phyloP scores from a whole-genome alignment of 37 sponge, comb jelly and placozoan species.

The Chondrilla cf. caribensis region DNA sequence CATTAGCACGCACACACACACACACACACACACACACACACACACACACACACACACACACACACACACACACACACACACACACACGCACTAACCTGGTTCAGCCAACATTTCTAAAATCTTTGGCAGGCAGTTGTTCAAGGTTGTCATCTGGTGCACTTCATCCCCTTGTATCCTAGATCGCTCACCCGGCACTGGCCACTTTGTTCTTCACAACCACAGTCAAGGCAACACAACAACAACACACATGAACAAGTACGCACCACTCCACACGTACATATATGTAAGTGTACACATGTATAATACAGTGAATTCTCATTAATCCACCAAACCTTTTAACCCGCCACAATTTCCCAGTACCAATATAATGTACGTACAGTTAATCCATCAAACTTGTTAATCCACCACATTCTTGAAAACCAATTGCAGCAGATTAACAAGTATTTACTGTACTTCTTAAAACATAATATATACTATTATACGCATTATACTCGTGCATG shows the following conservation, averaged over 20 bases:
- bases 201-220: neutral
- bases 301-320: too few relatives aligned
- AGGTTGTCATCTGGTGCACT: constrained; percentile 24
- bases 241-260: neutral
- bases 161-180: neutral
- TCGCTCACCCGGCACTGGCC: neutral
- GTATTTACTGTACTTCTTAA: too few relatives aligned
- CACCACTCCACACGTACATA: neutral
- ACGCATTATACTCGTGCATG: too few relatives aligned
- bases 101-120: constrained; percentile 50
- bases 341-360: too few relatives aligned
- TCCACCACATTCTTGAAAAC: too few relatives aligned
- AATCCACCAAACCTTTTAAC: too few relatives aligned
- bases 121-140: constrained; percentile 32
- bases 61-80: neutral
- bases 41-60: neutral
- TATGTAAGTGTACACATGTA: neutral
- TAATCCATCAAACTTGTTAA: too few relatives aligned
- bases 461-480: too few relatives aligned
- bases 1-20: constrained; percentile 30
- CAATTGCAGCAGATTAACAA: too few relatives aligned
- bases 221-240: neutral
- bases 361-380: too few relatives aligned
- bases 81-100: constrained; percentile 29
- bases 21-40: constrained; percentile 40